Evolutionary conservation across 2,888 invertebrate species (phyloP), one percentile per base, ranked within the genome.

Genomic region (Polyommatus iphigenia): DNA sequence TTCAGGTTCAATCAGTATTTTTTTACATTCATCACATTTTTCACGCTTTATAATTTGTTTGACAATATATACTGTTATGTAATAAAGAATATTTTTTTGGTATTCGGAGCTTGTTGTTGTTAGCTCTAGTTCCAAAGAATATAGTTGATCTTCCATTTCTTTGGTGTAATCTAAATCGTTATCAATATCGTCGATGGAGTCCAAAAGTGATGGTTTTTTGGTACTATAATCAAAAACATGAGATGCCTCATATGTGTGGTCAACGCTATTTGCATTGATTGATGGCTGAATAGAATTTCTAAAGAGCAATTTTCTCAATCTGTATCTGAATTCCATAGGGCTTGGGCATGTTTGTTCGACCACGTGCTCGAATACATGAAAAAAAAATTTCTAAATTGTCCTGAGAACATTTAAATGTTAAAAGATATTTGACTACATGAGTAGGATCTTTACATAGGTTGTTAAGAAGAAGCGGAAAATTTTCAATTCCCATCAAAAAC

Each of bases 1-100:
- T 18, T 57, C 57, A 18, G 57, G n/a, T 57, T 18, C 57, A 57
- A 57, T 57, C n/a, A n/a, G n/a, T 4, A 57, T 6, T n/a, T 57
- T 57, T 57, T 57, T 57, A n/a, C 57, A 57, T n/a, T 57, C 57
- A 5, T 18, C n/a, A n/a, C 57, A 57, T n/a, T 57, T n/a, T 57
- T n/a, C 57, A 57, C 57, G 57, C 7, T 36, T 36, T 36, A 36
- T 36, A 36, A 57, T 57, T 57, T 57, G 18, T 57, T 57, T 57
- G 18, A 57, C 57, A n/a, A 57, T 57, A 57, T 57, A 57, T n/a
- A n/a, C 57, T 57, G 57, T 57, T 57, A 57, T 57, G 18, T 57
- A 57, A 57, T 18, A 57, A 15, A 57, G 57, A 57, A 57, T 57
- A 57, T 54, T 57, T 57, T 57, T 57, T 57, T 57, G 57, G 57